Base-by-base conservation (phyloP, 2,113 vertebrate species). In the Muntiacus reevesi region DNA sequence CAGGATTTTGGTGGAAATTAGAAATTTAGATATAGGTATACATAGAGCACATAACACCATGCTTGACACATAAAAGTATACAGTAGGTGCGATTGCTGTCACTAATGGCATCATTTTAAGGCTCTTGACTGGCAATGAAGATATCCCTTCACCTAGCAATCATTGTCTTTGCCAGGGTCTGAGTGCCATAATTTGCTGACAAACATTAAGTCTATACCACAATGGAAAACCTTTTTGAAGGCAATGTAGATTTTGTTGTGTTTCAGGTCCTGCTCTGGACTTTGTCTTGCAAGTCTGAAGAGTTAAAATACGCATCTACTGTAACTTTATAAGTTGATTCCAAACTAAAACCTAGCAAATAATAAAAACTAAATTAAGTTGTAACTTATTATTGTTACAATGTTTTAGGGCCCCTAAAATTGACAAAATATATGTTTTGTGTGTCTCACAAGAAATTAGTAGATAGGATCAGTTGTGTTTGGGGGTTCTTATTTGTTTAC, bases 321-420 rank as follows among this genome's bases (percentile, higher is more conserved):
- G 8, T 55, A 78, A 33, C 28, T 60, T 71, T 74, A 36, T 30
- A 23, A 45, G 10, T 87, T 59, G n/a, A 57, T 84, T 88, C 9
- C 13, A 89, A 87, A 81, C 62, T 28, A 64, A 97, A 81, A 36
- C n/a, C 59, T 90, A 23, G 17, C 43, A 36, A 47, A n/a, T 55
- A 55, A 43, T 33, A 87, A 82, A 40, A 11, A 60, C 14, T 85
- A 16, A 36, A 50, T 87, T 87, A 47, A 47, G 54, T 85, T 54
- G 17, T 67, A 82, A 23, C 25, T 52, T 82, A 40, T 21, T 74
- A 21, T 47, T 76, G 59, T 87, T 30, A 88, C 87, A 54, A 67
- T 3, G 45, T 60, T 62, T 23, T 87, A 54, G 28, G 3, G 27
- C 1, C 55, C 15, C 71, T 47, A 7, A 87, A 78, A 28, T 59